Conservation (phyloP, 2,113 vertebrate genomes). For the Oostethus manadensis region DNA sequence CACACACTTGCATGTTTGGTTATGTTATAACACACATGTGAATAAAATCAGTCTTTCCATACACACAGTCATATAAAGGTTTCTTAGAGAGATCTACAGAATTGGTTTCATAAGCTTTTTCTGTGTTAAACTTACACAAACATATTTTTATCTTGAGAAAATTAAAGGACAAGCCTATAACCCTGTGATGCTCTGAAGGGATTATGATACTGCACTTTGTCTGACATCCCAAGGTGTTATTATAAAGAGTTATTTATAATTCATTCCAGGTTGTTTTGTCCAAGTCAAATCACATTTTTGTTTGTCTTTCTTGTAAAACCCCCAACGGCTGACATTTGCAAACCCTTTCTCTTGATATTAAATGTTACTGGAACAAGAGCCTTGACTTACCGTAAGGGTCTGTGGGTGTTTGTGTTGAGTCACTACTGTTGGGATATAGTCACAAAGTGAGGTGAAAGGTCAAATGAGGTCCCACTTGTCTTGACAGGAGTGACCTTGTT, state of each 20-base stretch:
- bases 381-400: slow-evolving; percentile 57
- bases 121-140: not conserved
- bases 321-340: slow-evolving; percentile 18
- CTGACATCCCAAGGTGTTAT: not conserved
- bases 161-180: slow-evolving; percentile 27
- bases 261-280: slow-evolving; percentile 29
- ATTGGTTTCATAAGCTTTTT: slow-evolving; percentile 22
- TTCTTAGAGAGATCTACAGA: not conserved
- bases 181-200: slow-evolving; percentile 4
- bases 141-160: slow-evolving; percentile 3
- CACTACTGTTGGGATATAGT: slow-evolving; percentile 28
- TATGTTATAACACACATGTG: no score
- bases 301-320: slow-evolving; percentile 28
- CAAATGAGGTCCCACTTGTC: slow-evolving; percentile 35
- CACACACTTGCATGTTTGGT: slow-evolving; percentile 8
- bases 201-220: not conserved
- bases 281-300: slow-evolving; percentile 2
- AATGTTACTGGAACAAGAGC: slow-evolving; percentile 42
- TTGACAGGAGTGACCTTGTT: slow-evolving; percentile 21
- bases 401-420: slow-evolving; percentile 44
- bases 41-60: slow-evolving; percentile 6
- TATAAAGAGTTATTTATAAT: slow-evolving; percentile 3
- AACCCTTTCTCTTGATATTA: slow-evolving; percentile 22
- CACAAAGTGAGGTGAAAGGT: slow-evolving; percentile 51
- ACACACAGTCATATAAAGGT: slow-evolving; percentile 8